phyloP scores from a whole-genome alignment of 2,888 invertebrate genomes.

The Drosophila macrospina region DNA sequence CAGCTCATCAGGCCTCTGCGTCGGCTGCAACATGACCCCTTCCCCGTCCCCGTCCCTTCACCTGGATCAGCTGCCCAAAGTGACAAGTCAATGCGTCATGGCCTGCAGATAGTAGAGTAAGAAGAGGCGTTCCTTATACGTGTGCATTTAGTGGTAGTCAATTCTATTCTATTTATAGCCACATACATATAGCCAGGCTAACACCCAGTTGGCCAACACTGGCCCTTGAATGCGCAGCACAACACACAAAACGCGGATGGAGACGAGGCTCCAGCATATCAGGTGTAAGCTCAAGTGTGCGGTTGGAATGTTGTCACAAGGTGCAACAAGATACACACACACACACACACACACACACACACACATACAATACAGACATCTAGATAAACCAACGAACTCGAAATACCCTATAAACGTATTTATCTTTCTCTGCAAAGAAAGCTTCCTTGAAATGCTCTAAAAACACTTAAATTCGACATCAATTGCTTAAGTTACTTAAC shows the following conservation, averaged over 20 bases:
- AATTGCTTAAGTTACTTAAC: not conserved
- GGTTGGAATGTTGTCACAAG: slow-evolving; percentile 20
- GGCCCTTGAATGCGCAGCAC: slow-evolving; percentile 37
- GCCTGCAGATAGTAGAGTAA: slow-evolving; percentile 53
- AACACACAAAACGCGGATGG: not conserved
- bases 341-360: not conserved
- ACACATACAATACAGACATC: too few species aligned
- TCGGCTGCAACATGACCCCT: slow-evolving; percentile 66
- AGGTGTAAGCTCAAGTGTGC: slow-evolving; percentile 49
- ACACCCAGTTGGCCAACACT: slow-evolving; percentile 31
- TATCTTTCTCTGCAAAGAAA: not conserved
- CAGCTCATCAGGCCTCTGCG: slow-evolving; percentile 39
- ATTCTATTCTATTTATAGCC: slow-evolving; percentile 61
- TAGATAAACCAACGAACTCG: not conserved
- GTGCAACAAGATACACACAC: slow-evolving; percentile 9
- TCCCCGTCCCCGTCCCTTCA: slow-evolving; percentile 16
- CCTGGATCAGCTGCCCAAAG: slow-evolving; percentile 11
- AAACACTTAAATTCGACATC: not conserved
- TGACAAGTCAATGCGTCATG: slow-evolving; percentile 59
- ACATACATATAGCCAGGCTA: not conserved
- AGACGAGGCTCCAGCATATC: slow-evolving; percentile 30
- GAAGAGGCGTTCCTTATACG: slow-evolving; percentile 40
- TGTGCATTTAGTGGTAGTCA: slow-evolving; percentile 37
- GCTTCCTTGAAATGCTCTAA: not conserved
- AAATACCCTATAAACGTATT: slow-evolving; percentile 10